Conservation (phyloP, 1,140 invertebrate species). For the Caenorhabditis latens region DNA sequence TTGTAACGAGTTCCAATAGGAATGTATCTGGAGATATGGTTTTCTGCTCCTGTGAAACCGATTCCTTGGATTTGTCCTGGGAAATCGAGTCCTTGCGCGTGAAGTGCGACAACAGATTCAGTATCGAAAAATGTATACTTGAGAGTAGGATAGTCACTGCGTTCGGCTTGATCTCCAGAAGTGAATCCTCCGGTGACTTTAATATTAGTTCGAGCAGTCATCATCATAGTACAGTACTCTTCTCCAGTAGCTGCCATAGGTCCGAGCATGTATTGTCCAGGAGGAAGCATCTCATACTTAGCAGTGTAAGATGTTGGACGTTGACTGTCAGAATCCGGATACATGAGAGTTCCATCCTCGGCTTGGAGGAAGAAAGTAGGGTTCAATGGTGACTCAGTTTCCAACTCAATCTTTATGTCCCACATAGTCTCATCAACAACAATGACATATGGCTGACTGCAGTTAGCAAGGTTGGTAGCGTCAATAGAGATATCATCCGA, state of each 20-base stretch:
- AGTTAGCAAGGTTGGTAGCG: constrained; percentile 42
- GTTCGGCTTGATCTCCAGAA: constrained; percentile 40
- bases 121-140: constrained; percentile 26
- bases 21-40: constrained; percentile 56
- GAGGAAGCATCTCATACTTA: background rate
- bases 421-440: constrained; percentile 64
- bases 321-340: background rate
- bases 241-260: constrained; percentile 21
- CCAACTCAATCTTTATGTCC: constrained; percentile 52
- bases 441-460: constrained; percentile 20
- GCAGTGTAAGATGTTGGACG: background rate
- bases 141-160: constrained; percentile 44
- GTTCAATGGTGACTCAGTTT: constrained; percentile 44
- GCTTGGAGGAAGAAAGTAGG: constrained; percentile 57
- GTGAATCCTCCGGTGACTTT: constrained; percentile 55
- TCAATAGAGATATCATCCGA: constrained; percentile 53
- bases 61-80: constrained; percentile 59
- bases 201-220: constrained; percentile 3
- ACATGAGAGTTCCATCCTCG: constrained; percentile 32
- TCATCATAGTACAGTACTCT: constrained; percentile 34
- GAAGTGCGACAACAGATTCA: constrained; percentile 32
- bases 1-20: constrained; percentile 57
- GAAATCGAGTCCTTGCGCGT: constrained; percentile 40
- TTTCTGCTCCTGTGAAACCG: constrained; percentile 43
- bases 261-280: constrained; percentile 21